Evolutionary conservation across 2,888 invertebrate genomes (phyloP).

Genomic region (Acronicta leporina): DNA sequence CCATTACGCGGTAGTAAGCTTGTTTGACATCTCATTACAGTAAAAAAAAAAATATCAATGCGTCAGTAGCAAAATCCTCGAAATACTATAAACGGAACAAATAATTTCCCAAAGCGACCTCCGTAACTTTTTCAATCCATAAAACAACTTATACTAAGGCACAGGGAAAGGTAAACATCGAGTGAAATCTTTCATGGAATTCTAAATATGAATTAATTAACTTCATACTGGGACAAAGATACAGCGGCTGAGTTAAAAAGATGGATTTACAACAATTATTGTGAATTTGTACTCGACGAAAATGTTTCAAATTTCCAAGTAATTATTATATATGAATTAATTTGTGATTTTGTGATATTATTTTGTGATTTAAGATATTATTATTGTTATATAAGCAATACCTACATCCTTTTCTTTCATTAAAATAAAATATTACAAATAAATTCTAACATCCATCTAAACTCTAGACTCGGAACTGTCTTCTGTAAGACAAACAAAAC

Average conservation of each 20-base stretch:
- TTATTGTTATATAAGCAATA: too few species aligned
- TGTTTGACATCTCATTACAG: too few species aligned
- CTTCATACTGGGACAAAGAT: slow-evolving; percentile 8
- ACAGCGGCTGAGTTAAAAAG: neutral
- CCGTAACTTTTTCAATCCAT: slow-evolving; percentile 25
- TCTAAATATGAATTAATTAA: slow-evolving; percentile 7
- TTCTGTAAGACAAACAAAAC: too few species aligned
- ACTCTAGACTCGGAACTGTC: too few species aligned
- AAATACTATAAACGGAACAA: slow-evolving; percentile 21
- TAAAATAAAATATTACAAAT: too few species aligned
- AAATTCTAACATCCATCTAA: too few species aligned
- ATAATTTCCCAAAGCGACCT: slow-evolving; percentile 24
- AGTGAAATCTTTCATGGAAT: slow-evolving; percentile 1
- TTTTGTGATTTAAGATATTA: too few species aligned
- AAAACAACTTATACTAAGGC: slow-evolving; percentile 13
- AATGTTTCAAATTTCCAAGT: too few species aligned
- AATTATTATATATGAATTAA: too few species aligned
- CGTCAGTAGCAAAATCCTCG: slow-evolving; percentile 10
- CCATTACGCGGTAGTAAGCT: too few species aligned
- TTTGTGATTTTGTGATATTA: too few species aligned
- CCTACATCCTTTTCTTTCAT: too few species aligned
- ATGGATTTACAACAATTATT: neutral
- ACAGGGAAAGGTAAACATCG: slow-evolving; percentile 6
- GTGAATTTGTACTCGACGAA: neutral
- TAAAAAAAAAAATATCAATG: slow-evolving; percentile 13